A percentile compares a stretch with the other conserved stretches of the same genome.
These are phyloP conservation scores for Oscheius sp. DNA, from an alignment of 1,140 invertebrate species.

Conservation along the genomic window DNA sequence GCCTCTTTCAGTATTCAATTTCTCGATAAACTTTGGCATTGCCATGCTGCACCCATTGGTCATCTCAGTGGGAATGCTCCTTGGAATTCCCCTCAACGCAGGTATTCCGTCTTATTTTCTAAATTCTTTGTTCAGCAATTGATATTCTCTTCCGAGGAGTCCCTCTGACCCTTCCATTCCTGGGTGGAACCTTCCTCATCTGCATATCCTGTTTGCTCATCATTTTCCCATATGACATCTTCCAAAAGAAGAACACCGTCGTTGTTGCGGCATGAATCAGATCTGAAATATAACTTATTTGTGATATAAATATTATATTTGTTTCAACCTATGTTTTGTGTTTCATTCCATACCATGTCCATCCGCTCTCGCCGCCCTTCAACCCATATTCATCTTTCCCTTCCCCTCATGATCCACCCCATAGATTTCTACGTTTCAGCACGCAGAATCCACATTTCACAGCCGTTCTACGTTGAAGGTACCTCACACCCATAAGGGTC, in stretches of 20 bases:
- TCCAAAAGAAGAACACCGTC: not conserved
- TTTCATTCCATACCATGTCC: no score
- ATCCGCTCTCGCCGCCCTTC: no score
- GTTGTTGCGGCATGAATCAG: not conserved
- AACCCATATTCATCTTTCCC: no score
- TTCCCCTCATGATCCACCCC: no score
- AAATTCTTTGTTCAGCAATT: slow-evolving; percentile 39
- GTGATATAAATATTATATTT: no score
- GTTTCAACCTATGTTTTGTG: no score
- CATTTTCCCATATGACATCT: slow-evolving; percentile 43
- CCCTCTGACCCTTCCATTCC: slow-evolving; percentile 38
- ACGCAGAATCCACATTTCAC: no score
- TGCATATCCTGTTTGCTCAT: slow-evolving; percentile 51
- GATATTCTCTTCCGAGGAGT: slow-evolving; percentile 51
- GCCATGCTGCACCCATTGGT: slow-evolving; percentile 52
- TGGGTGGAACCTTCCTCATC: slow-evolving; percentile 47
- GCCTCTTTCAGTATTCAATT: slow-evolving; percentile 54
- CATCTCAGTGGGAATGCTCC: slow-evolving; percentile 57
- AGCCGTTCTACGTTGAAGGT: no score
- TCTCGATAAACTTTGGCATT: slow-evolving; percentile 58
- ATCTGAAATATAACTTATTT: no score
- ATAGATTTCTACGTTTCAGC: no score
- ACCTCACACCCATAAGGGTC: no score
- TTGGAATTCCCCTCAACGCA: slow-evolving; percentile 55
- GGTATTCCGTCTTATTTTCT: slow-evolving; percentile 22